Evolutionary conservation across 2,888 invertebrate genomes (phyloP), one percentile per base, ranked within the genome.

Genomic region (Plebejus melissa): DNA sequence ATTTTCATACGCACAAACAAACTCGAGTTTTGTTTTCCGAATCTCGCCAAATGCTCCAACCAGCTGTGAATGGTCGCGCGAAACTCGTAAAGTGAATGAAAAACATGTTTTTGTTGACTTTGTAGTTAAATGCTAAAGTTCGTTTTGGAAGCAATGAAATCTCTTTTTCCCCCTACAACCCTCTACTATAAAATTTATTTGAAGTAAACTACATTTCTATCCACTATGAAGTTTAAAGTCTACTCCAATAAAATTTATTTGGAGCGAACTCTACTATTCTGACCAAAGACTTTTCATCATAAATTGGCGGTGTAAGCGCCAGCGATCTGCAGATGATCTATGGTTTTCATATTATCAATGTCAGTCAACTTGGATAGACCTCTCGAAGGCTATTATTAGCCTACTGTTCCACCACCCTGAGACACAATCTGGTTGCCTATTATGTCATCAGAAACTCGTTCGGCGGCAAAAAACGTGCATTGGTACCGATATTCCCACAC

Each of bases 1-100:
- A 90, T 90, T 89, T 89, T 81, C 83, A 85, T 84, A 79, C 74
- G 76, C 80, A 80, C 79, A 84, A 83, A 84, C 79, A 85, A 83
- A 86, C 80, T 85, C 82, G 77, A 65, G 77, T 77, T 76, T 77
- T 77, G 65, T 74, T 77, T 70, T 41, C 41, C 65, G 75, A 65
- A 74, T 46, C 77, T 78, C 71, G 79, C 78, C 78, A 79, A 80
- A 79, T 78, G 75, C 77, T 69, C 70, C 74, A 76, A 72, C 69
- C 70, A 58, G 60, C 69, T 78, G 74, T 74, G 50, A 13, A 65
- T 32, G 32, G 13, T 32, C 32, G 4, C 9, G 13, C 13, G 9
- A 13, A 28, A 60, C 11, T 11, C 65, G 13, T 65, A 65, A 65
- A 65, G 1, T 28, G 65, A 65, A 65, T 9, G 32, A 32, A 65